Evolutionary conservation across 2,888 invertebrate genomes (phyloP).

Genomic region (Drosophila affinis): DNA sequence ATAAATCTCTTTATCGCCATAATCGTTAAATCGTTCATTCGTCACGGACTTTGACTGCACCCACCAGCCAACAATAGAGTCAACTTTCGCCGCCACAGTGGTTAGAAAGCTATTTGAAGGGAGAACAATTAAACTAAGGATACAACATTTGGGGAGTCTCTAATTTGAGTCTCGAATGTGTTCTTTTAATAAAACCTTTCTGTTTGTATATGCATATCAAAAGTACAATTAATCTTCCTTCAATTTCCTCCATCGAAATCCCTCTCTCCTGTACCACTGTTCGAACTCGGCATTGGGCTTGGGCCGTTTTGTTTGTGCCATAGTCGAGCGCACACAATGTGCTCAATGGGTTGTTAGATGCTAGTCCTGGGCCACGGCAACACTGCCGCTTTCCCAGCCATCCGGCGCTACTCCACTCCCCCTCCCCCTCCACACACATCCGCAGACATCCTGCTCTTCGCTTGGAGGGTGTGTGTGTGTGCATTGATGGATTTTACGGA

Average conservation of each 20-base stretch:
- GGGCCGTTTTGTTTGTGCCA: slow-evolving; percentile 51
- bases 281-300: slow-evolving; percentile 13
- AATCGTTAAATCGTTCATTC: slow-evolving; percentile 76
- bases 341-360: slow-evolving; percentile 50
- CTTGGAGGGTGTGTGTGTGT: slow-evolving; percentile 47
- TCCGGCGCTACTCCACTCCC: slow-evolving; percentile 12
- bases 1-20: slow-evolving; percentile 78
- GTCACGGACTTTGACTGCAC: slow-evolving; percentile 70
- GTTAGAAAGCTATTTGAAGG: background rate
- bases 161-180: no score
- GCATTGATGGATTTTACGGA: slow-evolving; percentile 45
- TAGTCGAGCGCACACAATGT: slow-evolving; percentile 51
- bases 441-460: slow-evolving; percentile 27
- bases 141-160: background rate
- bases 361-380: background rate
- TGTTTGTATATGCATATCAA: no score
- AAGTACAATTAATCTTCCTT: background rate
- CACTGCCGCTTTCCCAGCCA: background rate
- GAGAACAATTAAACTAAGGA: background rate
- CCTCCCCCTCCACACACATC: slow-evolving; percentile 3
- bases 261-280: slow-evolving; percentile 31
- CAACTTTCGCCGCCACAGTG: background rate
- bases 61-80: slow-evolving; percentile 41
- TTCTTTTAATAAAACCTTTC: no score
- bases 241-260: background rate